These are phyloP conservation scores for Trachythela sp. DNA, from an alignment of 64 coral and sea anemone species.

Conservation along the genomic window DNA sequence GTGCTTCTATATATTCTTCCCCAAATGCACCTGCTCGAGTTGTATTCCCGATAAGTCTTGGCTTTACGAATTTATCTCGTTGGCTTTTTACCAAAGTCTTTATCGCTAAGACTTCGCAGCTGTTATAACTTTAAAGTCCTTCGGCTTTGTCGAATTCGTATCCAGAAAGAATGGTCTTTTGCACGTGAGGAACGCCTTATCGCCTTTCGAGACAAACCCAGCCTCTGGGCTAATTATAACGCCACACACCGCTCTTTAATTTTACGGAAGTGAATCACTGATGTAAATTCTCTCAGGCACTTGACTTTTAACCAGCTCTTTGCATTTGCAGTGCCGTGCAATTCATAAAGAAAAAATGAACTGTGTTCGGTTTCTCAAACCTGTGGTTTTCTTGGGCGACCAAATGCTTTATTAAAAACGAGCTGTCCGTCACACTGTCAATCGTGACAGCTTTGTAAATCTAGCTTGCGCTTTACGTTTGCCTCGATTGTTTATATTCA, in stretches of 20 bases:
- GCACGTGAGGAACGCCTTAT: too few species aligned
- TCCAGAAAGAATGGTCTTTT: too few species aligned
- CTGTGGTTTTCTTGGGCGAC: neutral
- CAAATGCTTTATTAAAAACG: neutral
- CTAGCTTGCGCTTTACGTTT: neutral
- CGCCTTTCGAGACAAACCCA: too few species aligned
- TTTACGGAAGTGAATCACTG: too few species aligned
- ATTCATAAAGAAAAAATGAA: neutral
- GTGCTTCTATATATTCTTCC: neutral
- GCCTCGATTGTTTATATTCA: neutral
- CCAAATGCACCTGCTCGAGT: neutral
- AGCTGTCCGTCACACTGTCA: neutral
- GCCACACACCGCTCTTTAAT: too few species aligned
- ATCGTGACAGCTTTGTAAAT: conserved; percentile 1
- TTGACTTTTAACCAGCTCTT: too few species aligned
- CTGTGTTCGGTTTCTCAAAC: neutral
- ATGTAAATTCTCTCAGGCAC: too few species aligned
- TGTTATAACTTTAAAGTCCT: too few species aligned
- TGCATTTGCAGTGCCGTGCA: neutral
- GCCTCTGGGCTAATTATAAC: too few species aligned
- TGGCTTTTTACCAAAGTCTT: neutral
- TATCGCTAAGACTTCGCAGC: neutral
- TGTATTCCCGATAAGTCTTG: too few species aligned
- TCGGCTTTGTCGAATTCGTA: too few species aligned
- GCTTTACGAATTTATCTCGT: neutral